Conservation (phyloP, 2,113 vertebrate genomes). For the Myxocyprinus asiaticus region DNA sequence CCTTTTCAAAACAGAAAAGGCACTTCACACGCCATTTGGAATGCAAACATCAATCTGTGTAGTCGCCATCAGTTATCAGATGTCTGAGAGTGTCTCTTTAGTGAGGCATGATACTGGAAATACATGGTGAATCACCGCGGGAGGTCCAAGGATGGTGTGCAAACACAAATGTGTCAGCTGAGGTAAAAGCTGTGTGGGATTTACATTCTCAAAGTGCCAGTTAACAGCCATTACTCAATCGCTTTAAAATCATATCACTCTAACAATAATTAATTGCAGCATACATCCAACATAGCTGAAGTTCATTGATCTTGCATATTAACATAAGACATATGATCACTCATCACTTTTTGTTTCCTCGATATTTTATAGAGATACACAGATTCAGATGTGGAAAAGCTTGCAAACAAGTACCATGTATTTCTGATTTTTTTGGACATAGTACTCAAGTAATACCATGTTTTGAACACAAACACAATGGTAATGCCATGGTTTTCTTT, state of each 20-base stretch:
- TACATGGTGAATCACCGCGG: neutral
- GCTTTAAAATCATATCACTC: neutral
- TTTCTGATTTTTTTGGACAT: too few species aligned
- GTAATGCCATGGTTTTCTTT: too few species aligned
- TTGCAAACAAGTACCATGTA: too few species aligned
- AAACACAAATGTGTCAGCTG: neutral
- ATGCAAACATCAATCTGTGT: slow-evolving; percentile 65
- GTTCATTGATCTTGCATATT: too few species aligned
- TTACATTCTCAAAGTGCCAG: neutral
- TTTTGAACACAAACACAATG: too few species aligned
- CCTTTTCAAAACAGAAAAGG: slow-evolving; percentile 56
- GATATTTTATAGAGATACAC: too few species aligned
- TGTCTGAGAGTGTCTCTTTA: slow-evolving; percentile 38
- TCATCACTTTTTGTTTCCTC: too few species aligned
- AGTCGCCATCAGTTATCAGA: slow-evolving; percentile 38
- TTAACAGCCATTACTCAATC: neutral
- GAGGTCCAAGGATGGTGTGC: neutral
- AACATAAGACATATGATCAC: too few species aligned
- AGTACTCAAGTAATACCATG: too few species aligned
- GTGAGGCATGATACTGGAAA: slow-evolving; percentile 30
- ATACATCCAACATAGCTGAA: too few species aligned
- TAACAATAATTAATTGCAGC: neutral
- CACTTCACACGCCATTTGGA: slow-evolving; percentile 60
- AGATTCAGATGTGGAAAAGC: too few species aligned
- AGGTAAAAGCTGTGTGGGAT: neutral